Evolutionary conservation across 2,888 invertebrate species (phyloP).

Genomic region (Apamea epomidion): DNA sequence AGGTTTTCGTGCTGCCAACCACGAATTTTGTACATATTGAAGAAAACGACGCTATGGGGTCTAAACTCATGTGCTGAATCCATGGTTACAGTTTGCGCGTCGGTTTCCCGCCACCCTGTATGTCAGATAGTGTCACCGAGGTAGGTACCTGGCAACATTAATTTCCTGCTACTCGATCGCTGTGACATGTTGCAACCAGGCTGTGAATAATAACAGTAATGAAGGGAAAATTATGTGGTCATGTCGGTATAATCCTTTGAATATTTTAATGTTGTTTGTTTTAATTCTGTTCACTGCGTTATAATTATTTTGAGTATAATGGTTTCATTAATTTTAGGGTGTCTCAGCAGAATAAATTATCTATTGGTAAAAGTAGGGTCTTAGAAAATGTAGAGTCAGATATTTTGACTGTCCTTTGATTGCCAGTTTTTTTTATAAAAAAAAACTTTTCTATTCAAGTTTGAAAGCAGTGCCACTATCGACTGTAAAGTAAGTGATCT

Average conservation of each 20-base stretch:
- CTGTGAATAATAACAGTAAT: slow-evolving; percentile 48
- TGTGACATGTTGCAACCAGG: slow-evolving; percentile 49
- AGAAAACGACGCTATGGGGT: too few relatives aligned
- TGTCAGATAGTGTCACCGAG: slow-evolving; percentile 32
- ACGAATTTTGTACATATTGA: neutral
- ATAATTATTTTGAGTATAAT: neutral
- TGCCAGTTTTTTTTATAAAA: neutral
- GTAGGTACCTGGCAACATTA: slow-evolving; percentile 56
- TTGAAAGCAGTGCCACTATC: neutral
- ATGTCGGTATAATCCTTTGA: slow-evolving; percentile 26
- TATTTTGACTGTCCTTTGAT: neutral
- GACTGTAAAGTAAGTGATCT: neutral
- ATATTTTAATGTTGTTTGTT: slow-evolving; percentile 48
- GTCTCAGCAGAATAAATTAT: neutral
- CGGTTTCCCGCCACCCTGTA: too few relatives aligned
- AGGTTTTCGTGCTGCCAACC: neutral
- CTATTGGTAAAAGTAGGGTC: neutral
- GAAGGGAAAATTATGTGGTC: slow-evolving; percentile 42
- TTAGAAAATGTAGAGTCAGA: neutral
- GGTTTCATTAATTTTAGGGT: too few relatives aligned
- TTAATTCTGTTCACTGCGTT: neutral
- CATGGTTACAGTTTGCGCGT: too few relatives aligned
- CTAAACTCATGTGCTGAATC: too few relatives aligned
- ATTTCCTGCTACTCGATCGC: slow-evolving; percentile 60
- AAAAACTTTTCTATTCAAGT: too few relatives aligned